A percentile compares a stretch with the other conserved stretches of the same genome.
phyloP scores from a whole-genome alignment of 2,113 vertebrate genomes.

The Sakesphorus luctuosus region DNA sequence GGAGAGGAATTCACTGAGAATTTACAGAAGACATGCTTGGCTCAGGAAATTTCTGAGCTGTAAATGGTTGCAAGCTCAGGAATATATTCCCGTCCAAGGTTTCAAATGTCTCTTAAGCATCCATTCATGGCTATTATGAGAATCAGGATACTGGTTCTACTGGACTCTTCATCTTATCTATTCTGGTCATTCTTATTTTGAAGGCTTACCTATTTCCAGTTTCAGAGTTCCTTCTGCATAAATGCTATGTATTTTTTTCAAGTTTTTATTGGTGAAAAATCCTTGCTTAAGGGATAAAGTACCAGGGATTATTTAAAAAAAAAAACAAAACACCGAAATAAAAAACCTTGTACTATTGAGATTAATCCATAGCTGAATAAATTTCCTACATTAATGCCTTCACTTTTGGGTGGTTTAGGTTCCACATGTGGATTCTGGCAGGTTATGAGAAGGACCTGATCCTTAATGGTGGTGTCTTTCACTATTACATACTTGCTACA shows the following conservation, averaged over 20 bases:
- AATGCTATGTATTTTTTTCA: background rate
- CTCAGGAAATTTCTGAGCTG: background rate
- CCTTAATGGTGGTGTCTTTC: background rate
- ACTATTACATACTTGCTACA: background rate
- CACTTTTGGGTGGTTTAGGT: background rate
- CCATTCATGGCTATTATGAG: background rate
- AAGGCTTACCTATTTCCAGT: background rate
- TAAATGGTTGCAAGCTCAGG: background rate
- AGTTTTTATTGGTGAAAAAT: background rate
- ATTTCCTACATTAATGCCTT: background rate
- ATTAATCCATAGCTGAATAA: background rate
- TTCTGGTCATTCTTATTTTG: background rate
- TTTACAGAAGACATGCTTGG: background rate
- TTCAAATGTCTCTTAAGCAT: background rate
- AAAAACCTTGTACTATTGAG: background rate
- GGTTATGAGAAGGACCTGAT: background rate
- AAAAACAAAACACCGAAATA: too few species aligned
- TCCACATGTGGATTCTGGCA: background rate
- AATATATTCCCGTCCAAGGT: background rate
- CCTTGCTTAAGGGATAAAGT: background rate
- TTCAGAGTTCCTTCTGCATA: background rate
- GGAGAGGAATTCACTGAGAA: background rate
- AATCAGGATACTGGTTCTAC: background rate
- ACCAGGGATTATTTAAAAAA: background rate
- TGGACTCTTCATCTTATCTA: background rate